phyloP scores from a whole-genome alignment of 2,888 invertebrate genomes.

The Congeria kusceri region DNA sequence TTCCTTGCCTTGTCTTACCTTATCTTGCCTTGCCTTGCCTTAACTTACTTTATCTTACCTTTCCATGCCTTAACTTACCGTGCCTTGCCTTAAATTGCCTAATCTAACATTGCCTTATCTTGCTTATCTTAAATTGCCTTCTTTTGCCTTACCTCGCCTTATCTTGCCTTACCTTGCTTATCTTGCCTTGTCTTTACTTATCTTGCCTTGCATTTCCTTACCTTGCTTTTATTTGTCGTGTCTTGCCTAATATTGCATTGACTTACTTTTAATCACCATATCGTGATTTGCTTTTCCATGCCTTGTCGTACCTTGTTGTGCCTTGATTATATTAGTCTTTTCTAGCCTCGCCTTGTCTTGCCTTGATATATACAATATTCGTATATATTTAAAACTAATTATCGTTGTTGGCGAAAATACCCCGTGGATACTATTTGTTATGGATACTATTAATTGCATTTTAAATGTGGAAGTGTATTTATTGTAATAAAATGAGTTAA shows the following conservation, averaged over 20 bases:
- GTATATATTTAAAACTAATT: too few relatives aligned
- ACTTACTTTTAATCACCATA: background rate
- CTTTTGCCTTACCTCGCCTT: background rate
- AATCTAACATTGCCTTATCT: background rate
- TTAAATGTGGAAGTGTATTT: too few relatives aligned
- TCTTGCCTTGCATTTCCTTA: background rate
- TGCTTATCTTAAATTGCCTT: background rate
- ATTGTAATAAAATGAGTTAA: too few relatives aligned
- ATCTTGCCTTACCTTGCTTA: background rate
- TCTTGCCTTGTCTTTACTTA: background rate
- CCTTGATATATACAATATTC: too few relatives aligned
- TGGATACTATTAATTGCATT: too few relatives aligned
- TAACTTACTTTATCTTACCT: background rate
- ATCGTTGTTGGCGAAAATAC: too few relatives aligned
- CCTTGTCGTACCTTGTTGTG: background rate
- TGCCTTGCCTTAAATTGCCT: background rate
- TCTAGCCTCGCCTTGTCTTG: background rate
- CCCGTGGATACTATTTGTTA: too few relatives aligned
- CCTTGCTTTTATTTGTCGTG: background rate
- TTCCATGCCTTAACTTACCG: background rate
- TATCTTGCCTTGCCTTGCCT: background rate
- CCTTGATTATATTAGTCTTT: background rate
- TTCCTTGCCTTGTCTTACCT: conserved; percentile 5
- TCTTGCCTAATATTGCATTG: conserved; percentile 3
- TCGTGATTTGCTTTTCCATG: background rate